Base-by-base conservation (phyloP, 2,113 vertebrate species). In the Semicossyphus pulcher region DNA sequence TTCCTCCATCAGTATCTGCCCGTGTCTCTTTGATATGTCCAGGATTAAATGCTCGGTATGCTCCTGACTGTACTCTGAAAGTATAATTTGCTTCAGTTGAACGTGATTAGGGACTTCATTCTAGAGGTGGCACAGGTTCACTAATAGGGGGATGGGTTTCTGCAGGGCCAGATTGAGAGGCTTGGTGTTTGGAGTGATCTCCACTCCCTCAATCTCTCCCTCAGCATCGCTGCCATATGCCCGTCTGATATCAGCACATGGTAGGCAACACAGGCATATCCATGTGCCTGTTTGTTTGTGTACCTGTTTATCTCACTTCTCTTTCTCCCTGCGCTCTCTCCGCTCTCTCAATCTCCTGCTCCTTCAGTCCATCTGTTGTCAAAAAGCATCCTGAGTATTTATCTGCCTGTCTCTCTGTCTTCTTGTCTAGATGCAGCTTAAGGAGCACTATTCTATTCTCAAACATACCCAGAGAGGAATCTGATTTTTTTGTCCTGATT, bases 321-420 rank as follows among this genome's bases (percentile, higher is more conserved):
- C 62, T 54, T 57, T 71, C 53, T 49, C 37, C 61, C 36, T 10
- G 3, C 14, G 34, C 57, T 34, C 18, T 56, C 49, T 42, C 34
- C 51, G 70, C 70, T 76, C 21, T 28, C 60, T 58, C 52, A 53
- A 21, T 65, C 62, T 60, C 59, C 42, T 31, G 42, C 67, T 74
- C 58, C 63, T 39, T 67, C 48, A 2, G 73, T 78, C 75, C 78
- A 86, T 85, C 80, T 88, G 76, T 48, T 81, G 62, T 82, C 61
- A 59, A 48, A n/a, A 80, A 54, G 39, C 48, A 45, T 69, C 60
- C 65, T 0, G 28, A 61, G 54, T 66, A 41, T 83, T 67, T 76
- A 70, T 76, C 48, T 48, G 48, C 51, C 59, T 3, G 37, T 64
- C 42, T 77, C 65, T 52, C 23, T 68, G 21, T 36, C 32, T 18